These are phyloP conservation scores for Eustalomyia histrio DNA, from an alignment of 2,888 invertebrate genomes.

Conservation along the genomic window DNA sequence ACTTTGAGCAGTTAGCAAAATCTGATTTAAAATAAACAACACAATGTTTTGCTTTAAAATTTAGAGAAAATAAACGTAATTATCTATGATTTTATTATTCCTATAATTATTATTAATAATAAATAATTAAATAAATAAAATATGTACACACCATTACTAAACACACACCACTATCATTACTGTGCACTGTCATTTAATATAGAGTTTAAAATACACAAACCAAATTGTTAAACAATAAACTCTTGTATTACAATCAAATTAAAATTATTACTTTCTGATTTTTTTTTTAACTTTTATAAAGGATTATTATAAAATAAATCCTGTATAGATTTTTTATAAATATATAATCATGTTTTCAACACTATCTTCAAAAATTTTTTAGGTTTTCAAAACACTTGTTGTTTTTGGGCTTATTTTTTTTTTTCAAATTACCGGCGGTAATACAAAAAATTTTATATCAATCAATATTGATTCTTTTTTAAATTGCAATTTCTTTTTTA, in stretches of 20 bases:
- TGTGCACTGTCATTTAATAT: constrained; percentile 78
- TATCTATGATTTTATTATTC: no score
- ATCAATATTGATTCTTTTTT: constrained; percentile 18
- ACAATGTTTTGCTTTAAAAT: no score
- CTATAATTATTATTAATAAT: neutral
- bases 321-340: neutral
- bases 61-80: no score
- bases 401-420: constrained; percentile 28
- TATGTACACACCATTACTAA: constrained; percentile 77
- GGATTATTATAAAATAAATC: neutral
- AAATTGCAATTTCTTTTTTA: neutral
- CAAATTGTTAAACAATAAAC: constrained; percentile 58
- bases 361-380: neutral
- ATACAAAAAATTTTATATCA: constrained; percentile 8
- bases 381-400: neutral
- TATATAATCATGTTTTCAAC: neutral
- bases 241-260: neutral
- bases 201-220: constrained; percentile 55
- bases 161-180: constrained; percentile 79
- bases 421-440: constrained; percentile 47
- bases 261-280: constrained; percentile 20
- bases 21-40: no score
- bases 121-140: no score
- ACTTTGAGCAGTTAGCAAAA: no score
- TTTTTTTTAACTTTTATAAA: neutral